A percentile compares a stretch with the other conserved stretches of the same genome.
Evolutionary conservation across 1,140 invertebrate genomes (phyloP).

Genomic region (Lordiphosa clarofinis): DNA sequence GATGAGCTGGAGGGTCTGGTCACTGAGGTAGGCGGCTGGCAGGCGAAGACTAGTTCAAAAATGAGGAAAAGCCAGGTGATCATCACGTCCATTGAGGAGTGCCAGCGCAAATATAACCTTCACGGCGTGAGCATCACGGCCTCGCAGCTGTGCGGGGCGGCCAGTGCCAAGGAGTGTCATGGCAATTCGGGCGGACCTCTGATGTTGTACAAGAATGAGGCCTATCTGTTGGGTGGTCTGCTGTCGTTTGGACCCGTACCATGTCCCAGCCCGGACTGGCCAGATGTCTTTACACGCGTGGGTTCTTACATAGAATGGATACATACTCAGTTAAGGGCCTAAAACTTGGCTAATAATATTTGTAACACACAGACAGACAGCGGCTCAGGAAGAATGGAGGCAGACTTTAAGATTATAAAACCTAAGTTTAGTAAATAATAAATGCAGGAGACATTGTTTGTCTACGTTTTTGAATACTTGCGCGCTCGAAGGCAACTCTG

Average conservation of each 20-base stretch:
- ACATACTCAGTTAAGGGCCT: constrained; percentile 33
- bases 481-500: too few species aligned
- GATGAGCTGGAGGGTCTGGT: constrained; percentile 80
- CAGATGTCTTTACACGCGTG: constrained; percentile 88
- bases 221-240: constrained; percentile 82
- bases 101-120: constrained; percentile 39
- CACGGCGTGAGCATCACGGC: constrained; percentile 25
- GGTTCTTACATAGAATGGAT: constrained; percentile 63
- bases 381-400: too few species aligned
- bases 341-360: background rate
- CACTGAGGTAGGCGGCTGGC: constrained; percentile 90
- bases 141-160: constrained; percentile 44
- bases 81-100: constrained; percentile 36
- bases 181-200: constrained; percentile 84
- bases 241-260: constrained; percentile 87
- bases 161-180: constrained; percentile 41
- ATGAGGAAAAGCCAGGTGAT: constrained; percentile 80
- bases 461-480: too few species aligned
- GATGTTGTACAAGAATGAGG: constrained; percentile 63
- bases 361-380: too few species aligned
- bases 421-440: too few species aligned
- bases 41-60: constrained; percentile 83
- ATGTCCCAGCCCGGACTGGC: constrained; percentile 85
- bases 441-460: too few species aligned
- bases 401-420: too few species aligned